Base-by-base conservation (phyloP, 2,113 vertebrate genomes). In the Eulacestoma nigropectus region DNA sequence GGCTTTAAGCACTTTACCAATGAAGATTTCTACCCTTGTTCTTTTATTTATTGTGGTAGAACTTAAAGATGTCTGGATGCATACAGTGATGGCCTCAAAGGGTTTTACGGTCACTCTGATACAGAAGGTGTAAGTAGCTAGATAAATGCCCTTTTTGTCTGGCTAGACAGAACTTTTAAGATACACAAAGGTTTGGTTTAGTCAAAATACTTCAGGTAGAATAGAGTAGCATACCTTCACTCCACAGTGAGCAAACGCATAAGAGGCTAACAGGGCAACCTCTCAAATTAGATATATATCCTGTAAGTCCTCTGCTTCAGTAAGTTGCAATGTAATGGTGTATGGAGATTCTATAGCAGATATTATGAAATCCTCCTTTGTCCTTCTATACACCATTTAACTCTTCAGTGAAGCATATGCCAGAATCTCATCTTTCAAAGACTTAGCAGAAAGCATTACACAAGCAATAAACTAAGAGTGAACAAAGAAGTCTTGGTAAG, bases 391-490 rank as follows among this genome's bases (percentile, higher is more conserved):
- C 52, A 47, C 35, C 60, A 81, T 93, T 93, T 90, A 95, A 89
- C 60, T 89, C 76, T 89, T 95, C 86, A 74, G 39, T 64, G 86
- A 92, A 92, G 83, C 88, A 86, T 80, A 69, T 56, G 53, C 26
- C 73, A 87, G 56, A 84, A 63, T 88, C 30, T 85, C 59, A 81
- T 86, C 72, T 95, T 93, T 84, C 83, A 84, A 20, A 35, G 42
- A 67, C 53, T 47, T 84, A 70, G 59, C 84, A 87, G 63, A 93
- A 93, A 92, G 42, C 46, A 80, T 93, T 92, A 92, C 50, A 77
- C 18, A 83, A 92, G 90, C 53, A 86, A 92, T 93, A 94, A 96
- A 93, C 49, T 73, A 76, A 46, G 47, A 42, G 16, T 19, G 74
- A 93, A 62, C 22, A 65, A 63, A 52, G 64, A 85, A 80, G 14